Base-by-base conservation (phyloP, 2,797 vertebrate genomes). In the Anomalospiza imberbis region DNA sequence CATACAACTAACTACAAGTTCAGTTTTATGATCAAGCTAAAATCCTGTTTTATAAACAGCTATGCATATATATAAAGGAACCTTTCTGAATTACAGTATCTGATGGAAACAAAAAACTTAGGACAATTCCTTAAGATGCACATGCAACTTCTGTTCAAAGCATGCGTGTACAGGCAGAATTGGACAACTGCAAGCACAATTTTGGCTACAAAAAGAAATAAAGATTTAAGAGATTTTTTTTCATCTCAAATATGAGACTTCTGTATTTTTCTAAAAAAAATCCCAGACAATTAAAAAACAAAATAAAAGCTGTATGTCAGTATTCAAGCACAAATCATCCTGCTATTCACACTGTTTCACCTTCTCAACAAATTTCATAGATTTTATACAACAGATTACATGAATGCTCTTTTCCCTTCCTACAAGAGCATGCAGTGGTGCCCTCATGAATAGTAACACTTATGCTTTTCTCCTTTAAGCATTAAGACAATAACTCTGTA, bases 131-230 rank as follows among this genome's bases (percentile, higher is more conserved):
- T 0, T 44, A 61, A 78, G 24, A 77, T 31, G 16, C 12, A 72
- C 5, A 3, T 28, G 26, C 57, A 91, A 28, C 32, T 88, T 68
- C 38, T 42, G 17, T 24, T 32, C 13, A 29, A 72, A 36, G 32
- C 3, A 7, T 1, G 3, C 20, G 38, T 0, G 0, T 8, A 48
- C 7, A 6, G 25, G 68, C 32, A 67, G 42, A 71, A 78, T 0
- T 20, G 19, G 54, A 61, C 13, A 61, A 31, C 19, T n/a, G 72
- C 70, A 80, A 13, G 6, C 17, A 61, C 3, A 5, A 21, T 25
- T 80, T 28, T 57, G n/a, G 55, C 44, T 66, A 57, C 24, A 21
- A 73, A 83, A 47, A 32, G 11, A 44, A 77, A 57, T 17, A 20
- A n/a, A 50, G 0, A 29, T 42, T 45, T 19, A 61, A 38, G 19